Base-by-base conservation (phyloP, 2,888 invertebrate genomes). In the Petrolisthes cinctipes region DNA sequence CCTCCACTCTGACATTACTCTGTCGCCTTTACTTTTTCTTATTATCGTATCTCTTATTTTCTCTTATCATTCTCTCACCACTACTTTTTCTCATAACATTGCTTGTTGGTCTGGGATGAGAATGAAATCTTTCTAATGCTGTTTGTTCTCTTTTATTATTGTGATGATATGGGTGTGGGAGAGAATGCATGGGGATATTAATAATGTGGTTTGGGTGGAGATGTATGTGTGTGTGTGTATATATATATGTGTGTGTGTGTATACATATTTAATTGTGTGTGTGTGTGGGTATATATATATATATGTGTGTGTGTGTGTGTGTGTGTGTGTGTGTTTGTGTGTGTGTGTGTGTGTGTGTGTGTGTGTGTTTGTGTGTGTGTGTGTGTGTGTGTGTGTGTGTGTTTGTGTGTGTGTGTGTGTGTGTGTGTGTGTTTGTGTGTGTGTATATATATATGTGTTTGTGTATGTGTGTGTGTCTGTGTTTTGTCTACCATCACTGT, bases 381-480 rank as follows among this genome's bases (percentile, higher is more conserved):
- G 54, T 54, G 79, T 11, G 17, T 7, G 4, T 17, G 4, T n/a
- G 53, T 4, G 23, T 81, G 66, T 81, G 81, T 80, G 53, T 79
- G 51, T 14, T 4, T 9, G 4, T 75, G 4, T 1, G 4, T 75
- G 37, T 75, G 9, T 75, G 37, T 82, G 4, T 57, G 1, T 57
- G 51, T 82, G 3, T n/a, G 9, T 66, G 51, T 81, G 57, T 66
- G 66, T 71, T 71, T 79, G 23, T 79, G 37, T 82, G 56, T 82
- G 37, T 82, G 17, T 82, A 61, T 82, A 6, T 82, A 82, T 82
- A 23, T 82, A 66, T 37, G 71, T 68, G n/a, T 73, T 1, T 61
- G 17, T 9, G 57, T 20, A 14, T 37, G 20, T n/a, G 71, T 23
- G 17, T 56, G 51, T 23, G 9, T 23, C 51, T 11, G 71, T 0